phyloP scores from a whole-genome alignment of 2,113 vertebrate species.

The Patagioenas fasciata region DNA sequence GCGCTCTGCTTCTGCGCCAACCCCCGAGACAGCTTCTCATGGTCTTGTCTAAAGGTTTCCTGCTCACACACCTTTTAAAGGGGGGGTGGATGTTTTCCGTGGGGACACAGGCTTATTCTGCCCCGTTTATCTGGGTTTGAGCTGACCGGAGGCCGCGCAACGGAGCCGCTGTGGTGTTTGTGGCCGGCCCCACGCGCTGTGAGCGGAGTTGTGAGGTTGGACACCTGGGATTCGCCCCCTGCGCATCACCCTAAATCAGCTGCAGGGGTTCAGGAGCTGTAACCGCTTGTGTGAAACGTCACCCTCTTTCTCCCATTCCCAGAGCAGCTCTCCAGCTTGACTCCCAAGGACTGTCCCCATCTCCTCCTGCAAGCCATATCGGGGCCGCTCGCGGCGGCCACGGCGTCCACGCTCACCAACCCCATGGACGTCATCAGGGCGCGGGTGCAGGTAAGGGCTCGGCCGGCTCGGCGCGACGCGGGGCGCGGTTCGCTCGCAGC shows the following conservation, averaged over 20 bases:
- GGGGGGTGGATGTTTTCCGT: rapidly evolving
- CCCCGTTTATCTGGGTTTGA: neutral
- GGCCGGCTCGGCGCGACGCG: neutral
- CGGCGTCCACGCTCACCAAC: slow-evolving; percentile 94
- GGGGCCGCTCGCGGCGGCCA: slow-evolving; percentile 91
- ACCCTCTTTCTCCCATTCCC: neutral
- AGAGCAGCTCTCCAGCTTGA: slow-evolving; percentile 90
- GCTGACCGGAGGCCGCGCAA: neutral
- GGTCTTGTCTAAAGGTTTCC: too few relatives aligned
- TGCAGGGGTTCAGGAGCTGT: neutral
- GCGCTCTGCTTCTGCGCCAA: neutral
- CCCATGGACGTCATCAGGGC: slow-evolving; percentile 97
- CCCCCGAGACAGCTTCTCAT: too few relatives aligned
- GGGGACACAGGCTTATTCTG: neutral
- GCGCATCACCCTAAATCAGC: neutral
- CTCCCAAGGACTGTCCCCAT: slow-evolving; percentile 91
- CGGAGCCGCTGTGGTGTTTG: rapidly evolving
- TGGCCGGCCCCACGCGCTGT: neutral
- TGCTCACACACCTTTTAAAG: neutral
- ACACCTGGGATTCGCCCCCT: neutral
- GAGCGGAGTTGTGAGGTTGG: neutral
- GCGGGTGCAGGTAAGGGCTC: slow-evolving; percentile 87
- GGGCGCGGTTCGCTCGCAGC: neutral
- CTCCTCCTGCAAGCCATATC: slow-evolving; percentile 92
- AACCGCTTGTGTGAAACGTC: neutral